Evolutionary conservation across 2,113 vertebrate species (phyloP), one percentile per base, ranked within the genome.

Genomic region (Bufo bufo): DNA sequence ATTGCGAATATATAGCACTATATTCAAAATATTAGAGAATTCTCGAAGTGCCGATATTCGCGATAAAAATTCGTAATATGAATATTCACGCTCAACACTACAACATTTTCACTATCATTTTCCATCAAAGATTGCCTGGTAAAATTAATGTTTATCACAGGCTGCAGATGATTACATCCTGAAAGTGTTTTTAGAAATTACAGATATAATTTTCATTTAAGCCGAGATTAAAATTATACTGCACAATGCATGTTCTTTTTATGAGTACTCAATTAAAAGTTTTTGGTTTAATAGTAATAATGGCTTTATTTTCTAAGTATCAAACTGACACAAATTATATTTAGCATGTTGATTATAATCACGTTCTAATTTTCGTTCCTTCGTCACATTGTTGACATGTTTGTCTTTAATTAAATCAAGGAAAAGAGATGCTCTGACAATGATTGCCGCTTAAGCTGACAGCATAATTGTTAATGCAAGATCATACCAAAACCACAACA

Each of bases 391-490:
- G 75, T 86, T 86, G 85, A 78, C 74, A 79, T 86, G 75, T 65
- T 86, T 86, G 74, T 78, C 85, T 79, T 86, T 86, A 79, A 86
- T 86, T 86, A 66, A 86, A 86, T 86, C 56, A 63, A n/a, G 8
- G 63, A 52, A 78, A 86, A 79, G 52, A 86, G 59, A 79, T 69
- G 75, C 54, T 86, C 75, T 77, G 85, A 86, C 85, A 86, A 86
- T 43, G 74, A 86, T 69, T 86, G 85, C 85, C 33, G 85, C 77
- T 86, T 86, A 78, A 66, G 10, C n/a, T 86, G 85, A 86, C 85
- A 86, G n/a, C 75, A 79, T 79, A 86, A 85, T 85, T 77, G 72
- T 85, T 77, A 85, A 78, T 86, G 85, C 74, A 86, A 61, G 47
- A 86, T 86, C 47, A 66, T 54, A 17, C 72, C 45, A 61, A 66